Evolutionary conservation across 1,140 invertebrate genomes (phyloP), one percentile per base, ranked within the genome.

Genomic region (Nomia melanderi): DNA sequence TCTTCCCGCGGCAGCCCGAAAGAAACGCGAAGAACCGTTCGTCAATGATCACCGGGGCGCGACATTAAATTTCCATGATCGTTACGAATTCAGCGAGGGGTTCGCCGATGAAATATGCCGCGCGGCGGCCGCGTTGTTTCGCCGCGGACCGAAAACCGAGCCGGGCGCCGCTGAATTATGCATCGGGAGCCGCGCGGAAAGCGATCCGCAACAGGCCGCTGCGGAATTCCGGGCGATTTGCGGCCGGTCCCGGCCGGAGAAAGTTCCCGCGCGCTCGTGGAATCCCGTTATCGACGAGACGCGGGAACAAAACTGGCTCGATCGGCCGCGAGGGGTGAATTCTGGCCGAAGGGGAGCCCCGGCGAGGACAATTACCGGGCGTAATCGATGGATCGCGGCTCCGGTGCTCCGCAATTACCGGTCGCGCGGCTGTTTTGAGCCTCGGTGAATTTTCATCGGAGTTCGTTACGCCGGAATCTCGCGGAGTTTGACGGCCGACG

Each of bases 151-250:
- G 41, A 44, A 44, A 44, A 44, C 41, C 41, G 3, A 20, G 0
- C 41, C 2, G 41, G 12, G 41, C 17, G 12, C 5, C 41, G 27
- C 12, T 73, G 60, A 73, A 73, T 73, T 73, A 73, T 64, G 47
- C 60, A 54, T 64, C 60, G 47, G 11, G 62, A 50, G 41, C 1
- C 12, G 6, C 8, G 17, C 20, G 14, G n/a, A 27, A 41, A 70
- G 25, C 54, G 27, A 70, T 31, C 25, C 12, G 23, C 27, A 20
- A 25, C 29, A 25, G 17, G 41, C 12, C 56, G 29, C 17, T 2
- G 56, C 29, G 29, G 14, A 20, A 9, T 36, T 59, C 31, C 20
- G 57, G n/a, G n/a, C n/a, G n/a, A n/a, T n/a, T n/a, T n/a, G n/a
- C n/a, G n/a, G n/a, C n/a, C n/a, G n/a, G n/a, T n/a, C n/a, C 33